Evolutionary conservation across 1,140 invertebrate species (phyloP).

Genomic region (Dysdera silvatica): DNA sequence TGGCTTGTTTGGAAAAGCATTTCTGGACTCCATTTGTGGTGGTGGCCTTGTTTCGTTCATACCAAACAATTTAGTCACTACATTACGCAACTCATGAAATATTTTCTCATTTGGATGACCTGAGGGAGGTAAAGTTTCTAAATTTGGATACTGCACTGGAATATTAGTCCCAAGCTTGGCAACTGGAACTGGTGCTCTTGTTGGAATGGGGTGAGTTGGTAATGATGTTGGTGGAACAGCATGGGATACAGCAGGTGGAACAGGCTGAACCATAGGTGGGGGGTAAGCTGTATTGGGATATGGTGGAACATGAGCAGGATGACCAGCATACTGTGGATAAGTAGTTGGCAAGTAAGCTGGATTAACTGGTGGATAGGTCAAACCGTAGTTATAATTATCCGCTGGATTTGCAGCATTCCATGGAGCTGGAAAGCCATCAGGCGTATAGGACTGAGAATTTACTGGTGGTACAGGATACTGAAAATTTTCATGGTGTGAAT

Average conservation of each 20-base stretch:
- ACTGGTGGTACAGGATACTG: no score
- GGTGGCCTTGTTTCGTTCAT: neutral
- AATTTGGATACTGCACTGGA: neutral
- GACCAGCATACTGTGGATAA: no score
- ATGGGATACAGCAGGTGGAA: neutral
- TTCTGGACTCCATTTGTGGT: neutral
- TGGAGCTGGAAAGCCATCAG: no score
- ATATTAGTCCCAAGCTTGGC: no score
- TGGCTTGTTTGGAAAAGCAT: neutral
- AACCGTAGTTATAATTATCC: no score
- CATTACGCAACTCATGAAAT: conserved; percentile 12
- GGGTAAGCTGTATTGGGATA: neutral
- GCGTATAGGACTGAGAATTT: no score
- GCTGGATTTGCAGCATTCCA: no score
- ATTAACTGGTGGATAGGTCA: no score
- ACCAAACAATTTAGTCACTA: conserved; percentile 19
- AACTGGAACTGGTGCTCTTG: neutral
- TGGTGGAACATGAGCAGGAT: no score
- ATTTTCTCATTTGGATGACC: neutral
- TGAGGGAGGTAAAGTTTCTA: neutral
- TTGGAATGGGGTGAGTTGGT: neutral
- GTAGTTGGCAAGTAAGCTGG: no score
- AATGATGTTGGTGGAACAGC: neutral
- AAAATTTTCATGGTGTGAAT: no score
- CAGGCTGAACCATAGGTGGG: neutral